Base-by-base conservation (phyloP, 2,797 vertebrate genomes). In the Labroides dimidiatus region DNA sequence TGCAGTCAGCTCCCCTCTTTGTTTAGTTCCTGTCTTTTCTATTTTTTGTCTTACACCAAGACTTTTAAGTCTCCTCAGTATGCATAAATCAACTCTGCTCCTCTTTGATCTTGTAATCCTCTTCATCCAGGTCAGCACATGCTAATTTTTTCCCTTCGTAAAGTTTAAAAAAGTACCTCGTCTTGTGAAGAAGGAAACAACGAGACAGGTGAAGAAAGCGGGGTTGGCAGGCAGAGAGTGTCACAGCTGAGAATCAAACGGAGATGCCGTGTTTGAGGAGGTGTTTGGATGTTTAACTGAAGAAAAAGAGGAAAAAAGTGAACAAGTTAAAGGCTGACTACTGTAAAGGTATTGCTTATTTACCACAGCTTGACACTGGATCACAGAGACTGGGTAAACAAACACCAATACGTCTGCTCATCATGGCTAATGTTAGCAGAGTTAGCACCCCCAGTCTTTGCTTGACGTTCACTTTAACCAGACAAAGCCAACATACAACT, bases 81-180 rank as follows among this genome's bases (percentile, higher is more conserved):
- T 58, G 52, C 62, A 41, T 78, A 74, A 84, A 84, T 84, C 50
- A 82, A 78, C 69, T 54, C 41, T 33, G 3, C 71, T 69, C 59
- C 42, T 56, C 76, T 85, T 87, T 82, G 43, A 85, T 89, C 75
- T 80, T 62, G 51, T 69, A 64, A 81, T 71, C 64, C 62, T 84
- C 66, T 77, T 81, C 74, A 72, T 82, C 65, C 69, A 66, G 83
- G 70, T 86, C 78, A 80, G 69, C 50, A 50, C 44, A 73, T 75
- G 67, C 72, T 66, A 77, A 78, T 82, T 76, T 72, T 66, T 72
- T 66, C 58, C 16, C 4, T 64, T 73, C 47, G 41, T 37, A 42
- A 69, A 69, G 63, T 71, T 19, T 20, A 33, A 3, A 14, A 21
- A 44, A 42, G 69, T 10, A 39, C 11, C 37, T 1, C 1, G 48